Percentiles rank a stretch among this genome's conserved stretches.
These are phyloP conservation scores for Apis dorsata DNA, from an alignment of 1,140 invertebrate species.

Conservation along the genomic window DNA sequence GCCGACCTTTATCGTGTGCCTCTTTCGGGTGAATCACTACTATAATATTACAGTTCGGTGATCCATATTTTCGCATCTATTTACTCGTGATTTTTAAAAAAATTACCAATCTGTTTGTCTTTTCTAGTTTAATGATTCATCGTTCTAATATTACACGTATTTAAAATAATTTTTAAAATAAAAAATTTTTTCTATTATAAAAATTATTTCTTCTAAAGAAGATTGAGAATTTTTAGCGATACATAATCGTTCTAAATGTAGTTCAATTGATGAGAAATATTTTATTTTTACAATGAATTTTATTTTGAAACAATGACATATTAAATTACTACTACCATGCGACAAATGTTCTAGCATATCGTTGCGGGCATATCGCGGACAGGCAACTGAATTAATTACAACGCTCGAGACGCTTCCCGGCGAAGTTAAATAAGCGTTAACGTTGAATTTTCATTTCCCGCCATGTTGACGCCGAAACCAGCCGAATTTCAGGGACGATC, in stretches of 20 bases:
- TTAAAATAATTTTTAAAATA: neutral
- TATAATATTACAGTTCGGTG: neutral
- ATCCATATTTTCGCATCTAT: neutral
- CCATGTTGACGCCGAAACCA: conserved; percentile 19
- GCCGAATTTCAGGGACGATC: conserved; percentile 42
- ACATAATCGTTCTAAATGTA: neutral
- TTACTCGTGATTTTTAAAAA: too few species aligned
- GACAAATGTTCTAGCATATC: neutral
- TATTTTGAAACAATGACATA: neutral
- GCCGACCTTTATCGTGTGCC: conserved; percentile 21
- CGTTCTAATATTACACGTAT: neutral
- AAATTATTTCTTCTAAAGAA: neutral
- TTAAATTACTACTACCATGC: neutral
- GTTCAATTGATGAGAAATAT: neutral
- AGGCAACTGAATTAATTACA: neutral
- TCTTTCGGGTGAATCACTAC: conserved; percentile 18
- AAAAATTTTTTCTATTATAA: neutral
- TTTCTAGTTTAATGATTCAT: neutral
- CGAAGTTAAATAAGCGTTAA: conserved; percentile 18
- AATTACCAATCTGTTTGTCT: neutral
- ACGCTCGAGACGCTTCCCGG: neutral
- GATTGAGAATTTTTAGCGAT: neutral
- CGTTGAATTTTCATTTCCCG: conserved; percentile 49
- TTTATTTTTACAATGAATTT: neutral
- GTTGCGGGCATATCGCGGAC: neutral